Percentiles rank a stretch among this genome's conserved stretches.
These are phyloP conservation scores for Eulithis testata DNA, from an alignment of 2,888 invertebrate genomes.

Conservation along the genomic window DNA sequence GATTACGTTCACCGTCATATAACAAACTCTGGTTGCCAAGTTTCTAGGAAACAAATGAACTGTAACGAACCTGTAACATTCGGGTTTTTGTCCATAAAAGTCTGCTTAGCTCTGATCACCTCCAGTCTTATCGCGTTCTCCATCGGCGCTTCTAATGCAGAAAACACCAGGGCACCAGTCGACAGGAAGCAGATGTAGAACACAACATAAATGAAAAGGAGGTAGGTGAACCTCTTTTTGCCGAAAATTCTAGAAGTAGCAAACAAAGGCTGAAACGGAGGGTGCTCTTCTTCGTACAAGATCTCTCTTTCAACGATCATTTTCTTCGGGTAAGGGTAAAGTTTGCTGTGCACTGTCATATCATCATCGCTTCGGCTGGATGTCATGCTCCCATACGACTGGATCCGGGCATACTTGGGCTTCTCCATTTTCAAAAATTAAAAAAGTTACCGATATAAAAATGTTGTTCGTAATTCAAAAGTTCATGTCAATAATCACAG, in stretches of 20 bases:
- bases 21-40: too few species aligned
- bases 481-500: conserved; percentile 26
- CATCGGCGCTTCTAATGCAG: conserved; percentile 86
- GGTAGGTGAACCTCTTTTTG: conserved; percentile 79
- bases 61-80: conserved; percentile 84
- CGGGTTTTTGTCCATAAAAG: conserved; percentile 85
- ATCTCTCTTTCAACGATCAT: conserved; percentile 72
- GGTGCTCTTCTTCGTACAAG: conserved; percentile 76
- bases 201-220: conserved; percentile 81
- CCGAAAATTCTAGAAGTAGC: conserved; percentile 78
- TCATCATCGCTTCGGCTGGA: conserved; percentile 74
- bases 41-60: too few species aligned
- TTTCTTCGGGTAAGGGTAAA: conserved; percentile 75
- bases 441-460: conserved; percentile 20
- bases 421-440: conserved; percentile 56
- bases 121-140: conserved; percentile 83
- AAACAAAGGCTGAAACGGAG: conserved; percentile 74
- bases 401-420: conserved; percentile 67
- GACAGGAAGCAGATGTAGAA: conserved; percentile 86
- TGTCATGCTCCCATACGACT: conserved; percentile 78
- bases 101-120: conserved; percentile 79
- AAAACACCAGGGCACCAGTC: conserved; percentile 88
- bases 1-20: too few species aligned
- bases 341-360: conserved; percentile 77
- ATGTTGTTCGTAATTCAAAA: conserved; percentile 23